Percentiles rank a stretch among this genome's conserved stretches.
Conservation (phyloP, 1,140 invertebrate genomes). For the Conus betulinus region DNA sequence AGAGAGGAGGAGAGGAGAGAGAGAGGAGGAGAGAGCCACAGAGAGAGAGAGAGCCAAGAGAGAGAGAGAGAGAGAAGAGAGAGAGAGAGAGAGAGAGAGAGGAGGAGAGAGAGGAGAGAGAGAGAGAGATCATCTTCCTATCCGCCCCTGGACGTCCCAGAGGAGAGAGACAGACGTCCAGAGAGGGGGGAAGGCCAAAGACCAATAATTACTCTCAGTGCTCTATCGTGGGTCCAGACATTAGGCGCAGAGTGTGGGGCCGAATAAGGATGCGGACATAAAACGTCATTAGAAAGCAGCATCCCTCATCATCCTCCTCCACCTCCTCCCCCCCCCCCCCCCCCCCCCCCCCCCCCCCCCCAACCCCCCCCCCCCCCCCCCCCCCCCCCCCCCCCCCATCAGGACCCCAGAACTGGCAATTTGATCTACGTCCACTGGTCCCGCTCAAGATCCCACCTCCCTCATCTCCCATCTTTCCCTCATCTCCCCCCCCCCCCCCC, state of each 20-base stretch:
- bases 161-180: neutral
- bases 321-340: too few species aligned
- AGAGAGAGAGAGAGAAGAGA: too few species aligned
- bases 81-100: too few species aligned
- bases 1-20: too few species aligned
- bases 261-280: slow-evolving; percentile 31
- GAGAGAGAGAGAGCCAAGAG: too few species aligned
- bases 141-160: neutral
- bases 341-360: too few species aligned
- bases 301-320: neutral
- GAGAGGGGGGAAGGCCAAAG: neutral
- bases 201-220: slow-evolving; percentile 32
- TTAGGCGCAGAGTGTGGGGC: slow-evolving; percentile 8
- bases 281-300: slow-evolving; percentile 26
- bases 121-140: slow-evolving; percentile 22
- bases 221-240: slow-evolving; percentile 19
- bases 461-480: too few species aligned
- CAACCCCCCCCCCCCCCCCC: neutral
- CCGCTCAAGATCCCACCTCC: neutral
- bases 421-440: slow-evolving; percentile 17
- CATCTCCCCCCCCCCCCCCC: too few species aligned
- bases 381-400: neutral
- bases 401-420: slow-evolving; percentile 16
- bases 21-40: neutral
- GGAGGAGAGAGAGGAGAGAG: too few species aligned